Conservation (phyloP, 2,797 vertebrate genomes). For the Gymnoscopelus braueri region DNA sequence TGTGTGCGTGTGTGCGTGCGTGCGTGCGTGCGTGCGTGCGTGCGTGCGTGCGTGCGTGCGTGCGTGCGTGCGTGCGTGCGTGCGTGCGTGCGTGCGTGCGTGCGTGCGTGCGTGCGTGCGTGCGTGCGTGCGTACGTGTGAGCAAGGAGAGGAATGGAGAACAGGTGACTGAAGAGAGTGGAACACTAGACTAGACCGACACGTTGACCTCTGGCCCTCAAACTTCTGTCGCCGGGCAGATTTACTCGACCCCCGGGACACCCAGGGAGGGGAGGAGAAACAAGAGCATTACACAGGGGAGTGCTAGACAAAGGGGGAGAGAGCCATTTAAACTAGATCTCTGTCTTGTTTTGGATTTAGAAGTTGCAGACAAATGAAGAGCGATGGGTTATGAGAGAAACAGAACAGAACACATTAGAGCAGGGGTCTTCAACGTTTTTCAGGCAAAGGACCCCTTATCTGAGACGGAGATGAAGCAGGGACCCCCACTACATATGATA, state of each 20-base stretch:
- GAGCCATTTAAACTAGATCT: conserved; percentile 36
- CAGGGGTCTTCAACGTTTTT: too few species aligned
- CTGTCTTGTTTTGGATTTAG: conserved; percentile 30
- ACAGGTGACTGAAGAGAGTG: conserved; percentile 35
- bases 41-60: too few species aligned
- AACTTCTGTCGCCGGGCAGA: conserved; percentile 44
- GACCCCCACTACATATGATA: too few species aligned
- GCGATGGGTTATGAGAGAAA: too few species aligned
- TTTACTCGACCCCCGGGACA: conserved; percentile 43
- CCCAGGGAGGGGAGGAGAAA: conserved; percentile 25
- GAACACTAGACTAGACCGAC: conserved; percentile 49
- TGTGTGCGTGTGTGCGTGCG: conserved; percentile 4
- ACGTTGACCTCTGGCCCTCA: conserved; percentile 51
- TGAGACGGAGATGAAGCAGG: too few species aligned
- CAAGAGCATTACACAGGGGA: too few species aligned
- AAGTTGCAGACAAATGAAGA: too few species aligned
- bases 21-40: neutral
- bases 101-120: neutral
- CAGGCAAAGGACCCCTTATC: too few species aligned
- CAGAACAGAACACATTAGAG: too few species aligned
- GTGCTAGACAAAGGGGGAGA: neutral
- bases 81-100: neutral
- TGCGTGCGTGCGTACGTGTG: conserved; percentile 9
- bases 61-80: too few species aligned
- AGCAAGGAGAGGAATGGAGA: conserved; percentile 7